Percentiles rank a stretch among this genome's conserved stretches.
Evolutionary conservation across 1,140 invertebrate species (phyloP).

Genomic region (Tetragnatha versicolor): DNA sequence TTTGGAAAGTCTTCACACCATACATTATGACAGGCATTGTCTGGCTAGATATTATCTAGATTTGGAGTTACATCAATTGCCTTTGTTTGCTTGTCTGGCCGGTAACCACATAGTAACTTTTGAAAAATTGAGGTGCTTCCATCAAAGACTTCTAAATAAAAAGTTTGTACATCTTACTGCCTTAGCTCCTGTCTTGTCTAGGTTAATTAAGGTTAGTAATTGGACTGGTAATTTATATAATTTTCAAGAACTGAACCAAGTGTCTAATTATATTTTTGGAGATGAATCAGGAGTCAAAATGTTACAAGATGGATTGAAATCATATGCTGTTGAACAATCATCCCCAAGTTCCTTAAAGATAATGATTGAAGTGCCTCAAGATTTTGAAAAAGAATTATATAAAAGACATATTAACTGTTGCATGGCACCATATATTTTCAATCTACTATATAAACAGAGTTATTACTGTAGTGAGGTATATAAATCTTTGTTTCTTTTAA

Average conservation of each 20-base stretch:
- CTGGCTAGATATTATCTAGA: conserved; percentile 58
- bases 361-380: not conserved
- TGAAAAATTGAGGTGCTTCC: conserved; percentile 59
- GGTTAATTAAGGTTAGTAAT: not conserved
- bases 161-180: conserved; percentile 53
- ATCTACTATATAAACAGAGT: conserved; percentile 46
- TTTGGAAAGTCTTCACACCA: conserved; percentile 60
- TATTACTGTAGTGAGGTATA: conserved; percentile 50
- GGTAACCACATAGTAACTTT: conserved; percentile 63
- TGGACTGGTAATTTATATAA: conserved; percentile 39
- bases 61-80: conserved; percentile 59
- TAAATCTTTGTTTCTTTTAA: not conserved
- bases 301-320: conserved; percentile 58
- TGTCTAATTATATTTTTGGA: conserved; percentile 58
- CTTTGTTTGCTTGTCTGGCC: conserved; percentile 61
- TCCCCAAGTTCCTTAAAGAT: not conserved
- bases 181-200: conserved; percentile 12
- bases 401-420: conserved; percentile 17
- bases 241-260: conserved; percentile 48
- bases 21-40: conserved; percentile 60
- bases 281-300: conserved; percentile 51
- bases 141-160: conserved; percentile 54
- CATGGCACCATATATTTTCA: conserved; percentile 30
- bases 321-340: conserved; percentile 45
- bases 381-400: conserved; percentile 13